Evolutionary conservation across 2,888 invertebrate species (phyloP), one percentile per base, ranked within the genome.

Genomic region (Cataglyphis livida): DNA sequence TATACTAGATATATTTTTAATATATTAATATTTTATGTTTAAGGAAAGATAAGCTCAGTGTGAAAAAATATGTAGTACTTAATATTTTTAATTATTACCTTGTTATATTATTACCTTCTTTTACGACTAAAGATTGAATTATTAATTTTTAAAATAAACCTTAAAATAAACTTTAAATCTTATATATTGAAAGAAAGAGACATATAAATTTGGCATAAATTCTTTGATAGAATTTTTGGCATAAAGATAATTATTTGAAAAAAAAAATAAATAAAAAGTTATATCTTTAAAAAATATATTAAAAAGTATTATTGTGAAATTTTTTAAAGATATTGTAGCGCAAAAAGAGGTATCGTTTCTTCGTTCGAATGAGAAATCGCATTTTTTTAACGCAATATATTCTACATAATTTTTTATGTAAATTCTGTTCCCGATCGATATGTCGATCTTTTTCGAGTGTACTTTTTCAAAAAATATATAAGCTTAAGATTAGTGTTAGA

Each of bases 301-400:
- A 12, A 61, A 44, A 21, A 51, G n/a, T 21, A 1, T 2, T 35
- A 28, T 35, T 61, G 28, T 44, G 12, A 75, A 75, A 65, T 65
- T 38, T 48, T 48, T n/a, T 32, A 18, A 12, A 70, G 44, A 48
- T 70, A 71, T 78, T 35, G 32, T 5, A 18, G n/a, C 38, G 15
- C 64, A 44, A 66, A 57, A 25, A 54, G 28, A 32, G 21, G 44
- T 35, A 35, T 61, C 10, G 48, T 51, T 74, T 54, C 73, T 62
- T 81, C 62, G 76, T 84, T 75, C 76, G 84, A 71, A 66, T 65
- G 76, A 82, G 84, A 82, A 82, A 68, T 76, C 82, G 21, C 35
- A 70, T 82, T 84, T 71, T 84, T 76, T 76, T 66, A 84, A 82
- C 38, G 76, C 82, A 82, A 84, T 71, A 82, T 71, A 82, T 59